phyloP scores from a whole-genome alignment of 2,113 vertebrate genomes.

The Hippolais icterina region DNA sequence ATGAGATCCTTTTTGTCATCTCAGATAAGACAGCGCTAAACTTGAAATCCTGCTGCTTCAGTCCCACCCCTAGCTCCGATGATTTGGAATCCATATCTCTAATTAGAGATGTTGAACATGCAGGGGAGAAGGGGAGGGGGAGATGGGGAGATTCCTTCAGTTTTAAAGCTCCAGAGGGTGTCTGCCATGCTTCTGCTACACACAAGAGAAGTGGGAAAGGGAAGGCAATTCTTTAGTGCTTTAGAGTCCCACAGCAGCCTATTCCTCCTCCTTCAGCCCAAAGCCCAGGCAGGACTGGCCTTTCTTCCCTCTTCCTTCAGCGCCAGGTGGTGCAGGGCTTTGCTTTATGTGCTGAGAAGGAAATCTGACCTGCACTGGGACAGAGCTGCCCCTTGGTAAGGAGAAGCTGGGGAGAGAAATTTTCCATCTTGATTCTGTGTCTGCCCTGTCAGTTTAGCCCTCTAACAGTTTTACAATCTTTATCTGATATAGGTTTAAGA shows the following conservation, averaged over 20 bases:
- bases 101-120: not conserved
- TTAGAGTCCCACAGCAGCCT: not conserved
- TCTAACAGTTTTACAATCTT: slow-evolving; percentile 70
- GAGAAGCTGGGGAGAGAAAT: not conserved
- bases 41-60: not conserved
- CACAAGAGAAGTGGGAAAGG: not conserved
- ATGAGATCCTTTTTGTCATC: not conserved
- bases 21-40: not conserved
- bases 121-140: fast-evolving
- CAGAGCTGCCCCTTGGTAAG: not conserved
- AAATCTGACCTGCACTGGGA: not conserved
- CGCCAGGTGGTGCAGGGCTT: not conserved
- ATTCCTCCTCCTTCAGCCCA: not conserved
- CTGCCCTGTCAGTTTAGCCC: slow-evolving; percentile 43
- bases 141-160: not conserved
- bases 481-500: slow-evolving; percentile 69
- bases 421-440: slow-evolving; percentile 15
- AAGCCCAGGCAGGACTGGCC: not conserved
- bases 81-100: not conserved
- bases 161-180: not conserved
- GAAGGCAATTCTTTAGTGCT: not conserved
- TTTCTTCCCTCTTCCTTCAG: not conserved
- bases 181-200: not conserved
- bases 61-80: not conserved
- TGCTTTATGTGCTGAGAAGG: not conserved